Base-by-base conservation (phyloP, 2,888 invertebrate genomes). In the Campopleginae sp. region DNA sequence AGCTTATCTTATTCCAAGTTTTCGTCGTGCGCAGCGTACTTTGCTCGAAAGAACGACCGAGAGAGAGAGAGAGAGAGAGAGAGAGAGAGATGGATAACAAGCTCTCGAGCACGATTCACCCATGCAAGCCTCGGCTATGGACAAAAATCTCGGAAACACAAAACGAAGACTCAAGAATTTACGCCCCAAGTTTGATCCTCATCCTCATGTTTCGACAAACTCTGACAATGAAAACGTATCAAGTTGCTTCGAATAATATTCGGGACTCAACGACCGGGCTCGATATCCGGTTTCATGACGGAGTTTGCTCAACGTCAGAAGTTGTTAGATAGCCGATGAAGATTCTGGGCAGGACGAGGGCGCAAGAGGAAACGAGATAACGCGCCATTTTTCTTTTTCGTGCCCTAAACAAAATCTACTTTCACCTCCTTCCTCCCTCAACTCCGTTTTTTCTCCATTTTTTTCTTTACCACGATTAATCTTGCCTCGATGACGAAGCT, bases 1-100 rank as follows among this genome's bases (percentile, higher is more conserved):
- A 71, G 79, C 80, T 80, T 80, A 80, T 80, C 80, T 71, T 65
- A 51, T 72, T 72, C 48, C 63, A 80, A 80, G 72, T 80, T 80
- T 80, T 80, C 80, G 27, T 63, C 63, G 51, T 31, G 63, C 14
- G 61, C 65, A 23, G 71, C 75, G 77, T 83, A 82, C 80, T 70
- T 70, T 70, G n/a, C 23, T 17, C 7, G 44, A 31, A 70, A 80
- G 72, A 77, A 72, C 61, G 74, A 51, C 12, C n/a, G n/a, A n/a
- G n/a, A n/a, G n/a, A n/a, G n/a, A n/a, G n/a, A n/a, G 75, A 86
- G 72, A 51, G 80, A 82, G 76, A 85, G 82, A 82, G 72, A n/a
- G 63, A 61, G 74, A 86, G 44, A 42, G 42, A 38, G 42, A 66
- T 10, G 17, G 42, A 66, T 38, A 71, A 23, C 44, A 2, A 54